Evolutionary conservation across 2,888 invertebrate genomes (phyloP).

Genomic region (Elmis aenea): DNA sequence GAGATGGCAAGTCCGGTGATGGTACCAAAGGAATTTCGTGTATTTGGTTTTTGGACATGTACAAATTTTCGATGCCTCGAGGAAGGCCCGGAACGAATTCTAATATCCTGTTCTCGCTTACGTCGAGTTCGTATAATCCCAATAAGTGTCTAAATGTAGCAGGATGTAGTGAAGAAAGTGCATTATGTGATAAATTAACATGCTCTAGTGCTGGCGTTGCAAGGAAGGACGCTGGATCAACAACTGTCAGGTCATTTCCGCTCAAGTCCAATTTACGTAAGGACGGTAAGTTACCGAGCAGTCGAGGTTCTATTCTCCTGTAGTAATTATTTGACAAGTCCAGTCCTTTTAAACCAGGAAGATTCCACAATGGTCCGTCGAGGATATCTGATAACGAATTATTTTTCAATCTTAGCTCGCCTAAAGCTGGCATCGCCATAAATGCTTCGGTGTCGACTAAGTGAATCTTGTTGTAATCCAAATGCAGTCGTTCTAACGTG

Average conservation of each 20-base stretch:
- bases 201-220: slow-evolving; percentile 70
- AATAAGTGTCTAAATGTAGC: slow-evolving; percentile 70
- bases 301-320: slow-evolving; percentile 62
- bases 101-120: slow-evolving; percentile 66
- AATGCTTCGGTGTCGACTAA: slow-evolving; percentile 75
- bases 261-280: slow-evolving; percentile 72
- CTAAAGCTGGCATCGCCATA: slow-evolving; percentile 75
- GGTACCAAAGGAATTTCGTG: slow-evolving; percentile 58
- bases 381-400: slow-evolving; percentile 73
- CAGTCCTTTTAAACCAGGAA: slow-evolving; percentile 77
- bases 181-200: slow-evolving; percentile 74
- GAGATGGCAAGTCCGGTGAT: slow-evolving; percentile 65
- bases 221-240: slow-evolving; percentile 70
- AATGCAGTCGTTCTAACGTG: slow-evolving; percentile 72
- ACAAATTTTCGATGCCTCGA: slow-evolving; percentile 69
- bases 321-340: slow-evolving; percentile 76
- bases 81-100: slow-evolving; percentile 76
- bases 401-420: slow-evolving; percentile 76
- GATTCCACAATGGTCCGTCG: slow-evolving; percentile 76
- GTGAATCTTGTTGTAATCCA: slow-evolving; percentile 72
- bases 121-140: slow-evolving; percentile 73
- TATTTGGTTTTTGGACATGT: slow-evolving; percentile 67
- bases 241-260: slow-evolving; percentile 62
- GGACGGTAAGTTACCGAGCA: slow-evolving; percentile 71
- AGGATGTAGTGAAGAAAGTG: slow-evolving; percentile 64